phyloP scores from a whole-genome alignment of 2,113 vertebrate species.

The Maccullochella peelii region DNA sequence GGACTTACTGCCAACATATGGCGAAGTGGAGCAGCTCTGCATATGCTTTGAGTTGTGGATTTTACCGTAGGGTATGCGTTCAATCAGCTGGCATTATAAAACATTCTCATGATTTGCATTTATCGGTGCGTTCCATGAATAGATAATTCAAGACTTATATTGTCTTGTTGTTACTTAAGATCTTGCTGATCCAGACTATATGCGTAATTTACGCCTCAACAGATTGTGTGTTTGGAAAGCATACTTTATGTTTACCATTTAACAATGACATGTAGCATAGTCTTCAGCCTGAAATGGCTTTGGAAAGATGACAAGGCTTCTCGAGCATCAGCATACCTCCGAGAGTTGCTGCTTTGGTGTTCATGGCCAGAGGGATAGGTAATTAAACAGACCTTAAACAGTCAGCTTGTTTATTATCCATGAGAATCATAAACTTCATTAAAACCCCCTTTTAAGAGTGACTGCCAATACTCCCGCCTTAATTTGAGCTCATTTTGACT shows the following conservation, averaged over 20 bases:
- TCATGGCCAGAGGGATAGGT: constrained; percentile 55
- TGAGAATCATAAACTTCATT: constrained; percentile 68
- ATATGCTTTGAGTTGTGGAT: constrained; percentile 31
- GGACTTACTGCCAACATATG: constrained; percentile 54
- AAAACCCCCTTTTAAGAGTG: constrained; percentile 55
- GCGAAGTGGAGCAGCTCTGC: constrained; percentile 12
- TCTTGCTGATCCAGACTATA: constrained; percentile 35
- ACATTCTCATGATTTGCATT: constrained; percentile 57
- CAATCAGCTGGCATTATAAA: constrained; percentile 41
- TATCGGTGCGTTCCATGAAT: constrained; percentile 15
- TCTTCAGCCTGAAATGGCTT: constrained; percentile 28
- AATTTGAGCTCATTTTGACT: constrained; percentile 53
- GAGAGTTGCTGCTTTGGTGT: constrained; percentile 43
- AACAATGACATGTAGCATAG: constrained; percentile 32
- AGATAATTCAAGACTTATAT: constrained; percentile 46
- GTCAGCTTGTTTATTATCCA: constrained; percentile 57
- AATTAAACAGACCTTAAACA: constrained; percentile 73
- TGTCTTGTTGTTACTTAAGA: constrained; percentile 19
- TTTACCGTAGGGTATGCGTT: constrained; percentile 20
- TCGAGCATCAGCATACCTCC: constrained; percentile 24
- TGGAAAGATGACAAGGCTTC: constrained; percentile 46
- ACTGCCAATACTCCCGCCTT: constrained; percentile 53
- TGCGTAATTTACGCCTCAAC: constrained; percentile 41
- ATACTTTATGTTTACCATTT: constrained; percentile 20
- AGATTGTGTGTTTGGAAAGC: constrained; percentile 42